Evolutionary conservation across 2,888 invertebrate genomes (phyloP), one percentile per base, ranked within the genome.

Genomic region (Arge pagana): DNA sequence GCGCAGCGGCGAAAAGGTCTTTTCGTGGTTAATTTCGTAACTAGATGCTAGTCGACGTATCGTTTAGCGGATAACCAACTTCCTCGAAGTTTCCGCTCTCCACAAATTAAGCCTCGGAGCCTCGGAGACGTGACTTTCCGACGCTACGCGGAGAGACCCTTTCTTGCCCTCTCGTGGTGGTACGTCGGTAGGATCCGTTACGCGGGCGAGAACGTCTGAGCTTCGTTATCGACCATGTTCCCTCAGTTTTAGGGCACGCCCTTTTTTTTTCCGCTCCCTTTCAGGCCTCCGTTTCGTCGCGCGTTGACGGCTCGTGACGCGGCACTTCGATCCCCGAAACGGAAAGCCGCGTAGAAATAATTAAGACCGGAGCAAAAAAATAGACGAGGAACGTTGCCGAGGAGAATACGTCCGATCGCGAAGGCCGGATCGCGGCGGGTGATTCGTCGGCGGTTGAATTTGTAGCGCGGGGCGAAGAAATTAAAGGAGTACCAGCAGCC

Each of bases 181-280:
- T 23, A 11, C 35, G 31, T 24, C 26, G n/a, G 50, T 43, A 36
- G 31, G 16, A 43, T 33, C 30, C 24, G 18, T 50, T 35, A 54
- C 50, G 50, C 31, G 21, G 41, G 39, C 37, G 41, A 54, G 52
- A 56, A 58, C 59, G 57, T 57, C 57, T 59, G 59, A 54, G 54
- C 51, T 52, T 59, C 53, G 56, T 59, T 59, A 59, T 59, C 54
- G 54, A 37, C 40, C 51, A 35, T 55, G 58, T 58, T 52, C 51
- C 21, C 19, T 43, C 50, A 52, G 52, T 39, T 40, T 36, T 23
- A n/a, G 16, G 40, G 15, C 21, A 33, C 42, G 40, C 40, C 45
- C 28, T 28, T 30, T 31, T 23, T 42, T 37, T 43, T 13, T 19
- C 28, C 21, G 21, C 21, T 43, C 37, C 16, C 18, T 13, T n/a